Base-by-base conservation (phyloP, 2,888 invertebrate species). In the Nomada fabriciana region DNA sequence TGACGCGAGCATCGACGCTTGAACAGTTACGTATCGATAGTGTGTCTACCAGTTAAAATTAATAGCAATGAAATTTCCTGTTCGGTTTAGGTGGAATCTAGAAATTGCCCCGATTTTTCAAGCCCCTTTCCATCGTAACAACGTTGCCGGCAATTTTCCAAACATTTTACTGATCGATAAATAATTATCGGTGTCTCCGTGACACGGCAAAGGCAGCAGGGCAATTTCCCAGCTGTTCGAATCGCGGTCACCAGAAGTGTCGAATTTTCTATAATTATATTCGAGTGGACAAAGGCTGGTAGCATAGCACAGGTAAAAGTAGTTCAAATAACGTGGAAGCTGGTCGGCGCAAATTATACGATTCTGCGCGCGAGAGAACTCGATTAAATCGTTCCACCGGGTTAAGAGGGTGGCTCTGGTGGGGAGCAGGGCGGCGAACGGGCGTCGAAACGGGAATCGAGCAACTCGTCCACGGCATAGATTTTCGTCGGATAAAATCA, bases 401-500 rank as follows among this genome's bases (percentile, higher is more conserved):
- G 47, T 47, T 13, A 15, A 15, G 47, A 47, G 47, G 47, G 47
- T 13, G 47, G 47, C 47, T 15, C 50, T 1, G n/a, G n/a, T 9
- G 53, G 7, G 7, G 11, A 7, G 25, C 25, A 47, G 20, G 15
- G 11, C 15, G 36, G 10, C n/a, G 9, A 36, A 36, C 36, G 61
- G 18, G 36, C 36, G 52, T 18, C 53, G 52, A 47, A 20, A 7
- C n/a, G 52, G 67, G 63, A 42, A 68, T 68, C 42, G 63, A n/a
- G 53, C 23, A 25, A n/a, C 57, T 23, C 7, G 29, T 65, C 52
- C 57, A 61, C 60, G 61, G 20, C 72, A 57, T 23, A 72, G 57
- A 77, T 76, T 36, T n/a, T 3, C 18, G 60, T 25, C 77, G 76
- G 43, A 64, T 70, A 55, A 77, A 83, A 83, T 82, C 71, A 69